phyloP scores from a whole-genome alignment of 2,797 vertebrate species.

The Thunnus albacares region DNA sequence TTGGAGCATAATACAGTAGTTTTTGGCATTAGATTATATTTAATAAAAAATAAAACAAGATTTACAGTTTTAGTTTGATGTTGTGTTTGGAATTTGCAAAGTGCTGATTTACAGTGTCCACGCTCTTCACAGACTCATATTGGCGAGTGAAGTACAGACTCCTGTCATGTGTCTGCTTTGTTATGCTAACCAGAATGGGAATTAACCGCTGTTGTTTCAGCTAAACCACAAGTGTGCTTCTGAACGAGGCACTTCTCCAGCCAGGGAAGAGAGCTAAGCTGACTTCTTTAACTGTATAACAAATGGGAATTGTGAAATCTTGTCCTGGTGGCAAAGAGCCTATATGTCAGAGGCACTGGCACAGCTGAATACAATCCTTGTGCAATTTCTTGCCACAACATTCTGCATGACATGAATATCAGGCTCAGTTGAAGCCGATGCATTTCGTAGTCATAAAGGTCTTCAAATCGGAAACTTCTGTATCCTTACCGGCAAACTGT shows the following conservation, averaged over 20 bases:
- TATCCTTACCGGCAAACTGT: constrained; percentile 46
- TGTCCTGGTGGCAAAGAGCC: constrained; percentile 42
- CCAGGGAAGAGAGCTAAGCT: background rate
- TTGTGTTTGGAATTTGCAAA: constrained; percentile 26
- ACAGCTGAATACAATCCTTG: constrained; percentile 38
- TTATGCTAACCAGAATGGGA: constrained; percentile 35
- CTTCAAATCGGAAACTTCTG: constrained; percentile 33
- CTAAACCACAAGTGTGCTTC: constrained; percentile 31
- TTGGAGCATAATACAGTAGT: background rate
- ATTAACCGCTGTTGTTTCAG: constrained; percentile 48
- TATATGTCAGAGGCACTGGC: constrained; percentile 40
- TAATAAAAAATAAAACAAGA: background rate
- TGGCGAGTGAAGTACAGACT: background rate
- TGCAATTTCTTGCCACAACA: constrained; percentile 49
- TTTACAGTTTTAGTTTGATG: constrained; percentile 13
- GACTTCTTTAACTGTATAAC: constrained; percentile 22
- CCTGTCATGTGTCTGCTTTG: constrained; percentile 39
- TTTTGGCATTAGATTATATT: constrained; percentile 14
- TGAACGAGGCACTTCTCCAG: constrained; percentile 23
- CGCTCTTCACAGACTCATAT: constrained; percentile 10
- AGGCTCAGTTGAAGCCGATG: constrained; percentile 25
- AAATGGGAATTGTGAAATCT: constrained; percentile 62
- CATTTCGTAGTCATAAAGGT: constrained; percentile 15
- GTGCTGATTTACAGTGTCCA: constrained; percentile 10
- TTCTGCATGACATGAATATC: constrained; percentile 30